Conservation (phyloP, 1,140 invertebrate genomes). For the Tetramorium parvispinum region DNA sequence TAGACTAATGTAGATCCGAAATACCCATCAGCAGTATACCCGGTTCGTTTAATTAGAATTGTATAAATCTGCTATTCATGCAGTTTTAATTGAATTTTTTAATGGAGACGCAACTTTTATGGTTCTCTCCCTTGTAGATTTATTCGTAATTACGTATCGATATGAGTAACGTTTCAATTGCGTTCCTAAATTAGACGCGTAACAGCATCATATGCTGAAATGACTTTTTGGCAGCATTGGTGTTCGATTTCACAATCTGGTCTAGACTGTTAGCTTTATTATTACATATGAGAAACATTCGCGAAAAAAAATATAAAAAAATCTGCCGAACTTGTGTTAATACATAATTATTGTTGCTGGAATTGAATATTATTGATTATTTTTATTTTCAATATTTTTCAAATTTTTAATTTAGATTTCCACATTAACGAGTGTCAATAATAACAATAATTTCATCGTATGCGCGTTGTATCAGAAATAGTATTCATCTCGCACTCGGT, state of each 20-base stretch:
- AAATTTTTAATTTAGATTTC: background rate
- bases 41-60: slow-evolving; percentile 27
- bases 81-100: background rate
- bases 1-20: background rate
- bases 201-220: slow-evolving; percentile 29
- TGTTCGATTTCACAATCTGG: background rate
- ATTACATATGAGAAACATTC: background rate
- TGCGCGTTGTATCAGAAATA: slow-evolving; percentile 28
- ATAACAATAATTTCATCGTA: slow-evolving; percentile 36
- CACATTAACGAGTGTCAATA: background rate
- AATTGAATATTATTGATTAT: background rate
- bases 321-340: background rate
- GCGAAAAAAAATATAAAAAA: background rate
- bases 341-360: background rate
- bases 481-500: slow-evolving; percentile 37
- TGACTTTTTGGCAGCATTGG: background rate
- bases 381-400: background rate
- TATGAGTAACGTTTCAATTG: background rate
- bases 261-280: background rate
- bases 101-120: background rate
- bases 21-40: background rate
- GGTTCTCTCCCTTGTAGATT: background rate
- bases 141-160: background rate
- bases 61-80: background rate
- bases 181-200: slow-evolving; percentile 7